A percentile compares a stretch with the other conserved stretches of the same genome.
These are phyloP conservation scores for Prunella fulvescens DNA, from an alignment of 2,113 vertebrate genomes.

Conservation along the genomic window DNA sequence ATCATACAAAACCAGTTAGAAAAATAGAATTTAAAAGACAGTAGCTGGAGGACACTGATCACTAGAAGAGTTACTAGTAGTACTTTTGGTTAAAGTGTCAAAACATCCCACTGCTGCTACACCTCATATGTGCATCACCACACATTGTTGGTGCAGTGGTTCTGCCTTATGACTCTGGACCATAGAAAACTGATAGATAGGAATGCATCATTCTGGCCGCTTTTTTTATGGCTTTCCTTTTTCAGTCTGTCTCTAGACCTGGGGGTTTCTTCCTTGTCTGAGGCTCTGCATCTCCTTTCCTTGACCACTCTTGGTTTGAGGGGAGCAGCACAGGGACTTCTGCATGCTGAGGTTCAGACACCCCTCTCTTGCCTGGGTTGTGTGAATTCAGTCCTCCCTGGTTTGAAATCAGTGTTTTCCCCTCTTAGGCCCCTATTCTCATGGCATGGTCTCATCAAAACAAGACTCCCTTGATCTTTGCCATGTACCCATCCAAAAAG, in stretches of 20 bases:
- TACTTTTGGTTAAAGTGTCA: neutral
- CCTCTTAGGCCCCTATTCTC: neutral
- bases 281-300: neutral
- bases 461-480: neutral
- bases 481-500: neutral
- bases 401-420: neutral
- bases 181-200: neutral
- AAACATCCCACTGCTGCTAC: neutral
- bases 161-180: neutral
- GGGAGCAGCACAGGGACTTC: neutral
- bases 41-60: neutral
- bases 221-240: neutral
- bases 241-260: neutral
- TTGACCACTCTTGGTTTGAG: neutral
- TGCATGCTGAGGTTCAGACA: neutral
- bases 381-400: neutral
- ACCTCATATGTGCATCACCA: neutral
- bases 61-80: neutral
- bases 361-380: neutral
- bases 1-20: neutral
- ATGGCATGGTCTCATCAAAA: neutral
- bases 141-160: neutral
- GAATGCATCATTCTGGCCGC: neutral
- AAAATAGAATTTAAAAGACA: neutral
- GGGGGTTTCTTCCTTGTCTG: neutral